These are phyloP conservation scores for Agrotis segetum DNA, from an alignment of 2,888 invertebrate species.

Conservation along the genomic window DNA sequence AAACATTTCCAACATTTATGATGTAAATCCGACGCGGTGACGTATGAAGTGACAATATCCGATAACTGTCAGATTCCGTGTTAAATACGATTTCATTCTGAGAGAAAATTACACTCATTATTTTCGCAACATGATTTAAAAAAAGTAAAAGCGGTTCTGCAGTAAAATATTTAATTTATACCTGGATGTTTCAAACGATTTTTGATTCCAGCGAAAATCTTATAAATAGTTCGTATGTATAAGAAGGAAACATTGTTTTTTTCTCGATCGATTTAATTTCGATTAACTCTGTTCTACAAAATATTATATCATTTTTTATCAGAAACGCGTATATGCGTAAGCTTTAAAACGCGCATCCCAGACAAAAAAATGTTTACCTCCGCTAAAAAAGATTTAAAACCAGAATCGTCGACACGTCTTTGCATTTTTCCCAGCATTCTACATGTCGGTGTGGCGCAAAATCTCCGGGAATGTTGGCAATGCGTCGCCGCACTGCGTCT, in stretches of 20 bases:
- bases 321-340: neutral
- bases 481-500: conserved; percentile 76
- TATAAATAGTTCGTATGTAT: no score
- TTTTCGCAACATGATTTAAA: conserved; percentile 1
- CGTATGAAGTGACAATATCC: conserved; percentile 50
- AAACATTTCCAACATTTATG: conserved; percentile 36
- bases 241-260: no score
- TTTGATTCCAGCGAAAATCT: no score
- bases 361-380: neutral
- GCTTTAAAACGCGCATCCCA: no score
- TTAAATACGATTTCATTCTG: conserved; percentile 23
- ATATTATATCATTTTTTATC: no score
- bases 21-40: conserved; percentile 45
- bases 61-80: conserved; percentile 29
- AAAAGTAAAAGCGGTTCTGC: neutral
- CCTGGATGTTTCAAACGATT: no score
- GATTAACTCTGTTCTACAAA: no score
- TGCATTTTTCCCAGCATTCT: conserved; percentile 55
- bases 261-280: no score
- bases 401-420: conserved; percentile 50
- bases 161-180: neutral
- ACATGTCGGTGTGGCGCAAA: conserved; percentile 56
- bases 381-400: conserved; percentile 42
- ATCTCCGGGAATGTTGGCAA: conserved; percentile 67
- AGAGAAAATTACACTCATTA: neutral